phyloP scores from a whole-genome alignment of 2,797 vertebrate genomes.

The Pogoniulus pusillus region DNA sequence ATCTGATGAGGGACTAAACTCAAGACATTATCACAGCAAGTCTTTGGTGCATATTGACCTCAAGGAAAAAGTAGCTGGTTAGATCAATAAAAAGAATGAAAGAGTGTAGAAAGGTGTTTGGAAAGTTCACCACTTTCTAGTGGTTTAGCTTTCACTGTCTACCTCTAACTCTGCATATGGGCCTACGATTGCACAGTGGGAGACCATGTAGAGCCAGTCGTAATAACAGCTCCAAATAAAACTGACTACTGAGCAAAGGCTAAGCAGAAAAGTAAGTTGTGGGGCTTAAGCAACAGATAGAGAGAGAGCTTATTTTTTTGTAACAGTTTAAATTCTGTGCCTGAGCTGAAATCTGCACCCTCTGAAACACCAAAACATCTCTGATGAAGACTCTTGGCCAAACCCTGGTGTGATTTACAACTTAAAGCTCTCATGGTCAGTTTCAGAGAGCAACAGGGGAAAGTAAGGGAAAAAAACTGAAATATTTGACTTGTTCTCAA shows the following conservation, averaged over 20 bases:
- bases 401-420: not conserved
- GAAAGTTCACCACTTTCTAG: constrained; percentile 17
- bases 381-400: not conserved
- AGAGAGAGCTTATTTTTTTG: not conserved
- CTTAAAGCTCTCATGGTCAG: not conserved
- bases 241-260: not conserved
- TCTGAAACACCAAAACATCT: not conserved
- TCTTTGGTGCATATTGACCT: constrained; percentile 1
- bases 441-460: constrained; percentile 28
- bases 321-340: not conserved
- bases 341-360: not conserved
- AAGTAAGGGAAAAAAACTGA: not conserved
- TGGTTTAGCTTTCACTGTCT: not conserved
- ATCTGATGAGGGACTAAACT: constrained; percentile 20
- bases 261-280: not conserved
- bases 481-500: not conserved
- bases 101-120: constrained; percentile 5
- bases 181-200: not conserved
- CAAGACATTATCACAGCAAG: constrained; percentile 12
- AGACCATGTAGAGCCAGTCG: not conserved
- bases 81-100: not conserved
- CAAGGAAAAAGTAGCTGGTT: not conserved
- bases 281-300: not conserved
- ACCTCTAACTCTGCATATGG: not conserved
- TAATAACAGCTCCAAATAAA: not conserved